These are phyloP conservation scores for Mareca penelope DNA, from an alignment of 2,797 vertebrate genomes.

Conservation along the genomic window DNA sequence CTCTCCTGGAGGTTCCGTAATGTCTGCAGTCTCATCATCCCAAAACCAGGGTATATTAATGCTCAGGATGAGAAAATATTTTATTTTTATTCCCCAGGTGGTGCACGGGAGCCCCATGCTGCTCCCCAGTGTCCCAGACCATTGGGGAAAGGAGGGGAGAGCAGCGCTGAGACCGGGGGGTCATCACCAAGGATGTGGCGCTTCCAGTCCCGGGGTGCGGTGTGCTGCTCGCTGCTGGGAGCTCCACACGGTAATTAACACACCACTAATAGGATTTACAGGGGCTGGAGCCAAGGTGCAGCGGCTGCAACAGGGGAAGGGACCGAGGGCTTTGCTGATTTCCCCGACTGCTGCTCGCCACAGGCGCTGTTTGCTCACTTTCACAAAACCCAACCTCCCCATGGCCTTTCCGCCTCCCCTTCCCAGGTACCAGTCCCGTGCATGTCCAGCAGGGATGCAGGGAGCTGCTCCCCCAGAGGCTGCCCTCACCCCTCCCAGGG, in stretches of 20 bases:
- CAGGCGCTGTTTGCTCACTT: not conserved
- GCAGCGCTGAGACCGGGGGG: fast-evolving
- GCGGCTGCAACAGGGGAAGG: not conserved
- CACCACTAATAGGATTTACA: not conserved
- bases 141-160: not conserved
- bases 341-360: too few relatives aligned
- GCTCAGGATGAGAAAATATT: not conserved
- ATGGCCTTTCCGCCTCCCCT: not conserved
- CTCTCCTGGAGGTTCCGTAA: not conserved
- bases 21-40: not conserved
- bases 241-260: not conserved
- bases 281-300: not conserved
- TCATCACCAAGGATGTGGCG: too few relatives aligned
- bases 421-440: too few relatives aligned
- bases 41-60: not conserved
- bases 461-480: not conserved
- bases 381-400: fast-evolving
- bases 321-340: not conserved
- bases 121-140: fast-evolving
- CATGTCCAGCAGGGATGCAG: not conserved
- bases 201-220: not conserved
- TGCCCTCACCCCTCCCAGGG: too few relatives aligned
- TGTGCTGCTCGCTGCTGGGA: not conserved
- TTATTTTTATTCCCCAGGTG: fast-evolving
- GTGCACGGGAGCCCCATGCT: fast-evolving